A percentile compares a stretch with the other conserved stretches of the same genome.
Evolutionary conservation across 2,888 invertebrate genomes (phyloP).

Genomic region (Criorhina ranunculi): DNA sequence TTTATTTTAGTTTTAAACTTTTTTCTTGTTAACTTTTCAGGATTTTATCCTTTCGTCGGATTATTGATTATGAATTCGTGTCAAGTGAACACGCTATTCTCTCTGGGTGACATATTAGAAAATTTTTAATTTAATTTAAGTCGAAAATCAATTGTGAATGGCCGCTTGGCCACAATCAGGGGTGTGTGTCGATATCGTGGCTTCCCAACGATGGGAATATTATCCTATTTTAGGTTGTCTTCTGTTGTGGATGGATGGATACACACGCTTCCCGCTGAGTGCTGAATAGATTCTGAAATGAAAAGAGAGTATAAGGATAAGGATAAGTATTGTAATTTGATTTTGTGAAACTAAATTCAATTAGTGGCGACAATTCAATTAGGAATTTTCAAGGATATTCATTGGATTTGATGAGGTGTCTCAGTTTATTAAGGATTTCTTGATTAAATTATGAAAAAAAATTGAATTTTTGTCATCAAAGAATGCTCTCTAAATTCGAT

Average conservation of each 20-base stretch:
- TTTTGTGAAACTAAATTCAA: constrained; percentile 18
- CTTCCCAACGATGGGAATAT: constrained; percentile 38
- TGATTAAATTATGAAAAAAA: too few relatives aligned
- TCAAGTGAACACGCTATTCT: constrained; percentile 81
- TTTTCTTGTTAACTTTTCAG: constrained; percentile 9
- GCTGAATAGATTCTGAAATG: constrained; percentile 55
- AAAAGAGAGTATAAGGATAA: constrained; percentile 29
- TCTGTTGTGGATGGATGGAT: not conserved
- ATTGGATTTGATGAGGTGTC: too few relatives aligned
- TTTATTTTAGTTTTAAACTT: not conserved
- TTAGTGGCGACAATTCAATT: constrained; percentile 48
- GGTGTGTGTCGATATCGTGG: constrained; percentile 10
- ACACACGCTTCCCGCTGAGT: constrained; percentile 15
- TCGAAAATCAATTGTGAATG: constrained; percentile 53
- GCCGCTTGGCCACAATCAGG: constrained; percentile 72
- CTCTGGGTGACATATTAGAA: constrained; percentile 79
- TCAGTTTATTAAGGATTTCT: too few relatives aligned
- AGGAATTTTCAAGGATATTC: not conserved
- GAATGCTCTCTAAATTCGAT: too few relatives aligned
- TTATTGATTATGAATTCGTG: constrained; percentile 78
- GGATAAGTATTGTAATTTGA: constrained; percentile 32
- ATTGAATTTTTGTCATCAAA: too few relatives aligned
- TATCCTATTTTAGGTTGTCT: constrained; percentile 4
- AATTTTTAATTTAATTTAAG: constrained; percentile 53
- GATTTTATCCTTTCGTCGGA: constrained; percentile 47